Conservation (phyloP, 2,797 vertebrate species). For the Ciconia nigra region DNA sequence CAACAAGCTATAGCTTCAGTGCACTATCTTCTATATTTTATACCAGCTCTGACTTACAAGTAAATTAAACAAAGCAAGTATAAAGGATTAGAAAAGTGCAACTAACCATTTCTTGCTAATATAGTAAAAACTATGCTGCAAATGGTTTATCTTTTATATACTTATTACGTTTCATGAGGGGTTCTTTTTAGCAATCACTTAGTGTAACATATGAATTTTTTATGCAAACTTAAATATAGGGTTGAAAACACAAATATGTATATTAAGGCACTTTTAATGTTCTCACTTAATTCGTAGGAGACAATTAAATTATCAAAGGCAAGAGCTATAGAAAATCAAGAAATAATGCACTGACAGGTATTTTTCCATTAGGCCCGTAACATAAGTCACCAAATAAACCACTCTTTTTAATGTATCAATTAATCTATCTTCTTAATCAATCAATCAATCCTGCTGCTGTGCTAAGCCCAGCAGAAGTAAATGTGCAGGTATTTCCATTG, state of each 20-base stretch:
- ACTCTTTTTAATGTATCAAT: neutral
- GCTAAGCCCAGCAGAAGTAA: neutral
- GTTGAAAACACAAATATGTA: neutral
- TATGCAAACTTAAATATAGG: neutral
- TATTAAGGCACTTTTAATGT: neutral
- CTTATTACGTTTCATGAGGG: neutral
- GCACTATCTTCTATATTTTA: slow-evolving; percentile 58
- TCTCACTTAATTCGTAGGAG: neutral
- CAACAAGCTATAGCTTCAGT: slow-evolving; percentile 41
- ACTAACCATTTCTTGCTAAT: slow-evolving; percentile 48
- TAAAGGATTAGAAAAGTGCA: slow-evolving; percentile 54
- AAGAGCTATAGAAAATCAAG: neutral
- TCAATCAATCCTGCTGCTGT: neutral
- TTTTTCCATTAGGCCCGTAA: neutral
- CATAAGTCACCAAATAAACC: neutral
- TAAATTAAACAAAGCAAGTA: slow-evolving; percentile 59
- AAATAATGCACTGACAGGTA: neutral
- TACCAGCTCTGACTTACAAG: slow-evolving; percentile 52
- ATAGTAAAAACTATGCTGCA: slow-evolving; percentile 34
- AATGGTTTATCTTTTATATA: slow-evolving; percentile 36
- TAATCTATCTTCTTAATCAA: neutral
- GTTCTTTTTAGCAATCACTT: neutral
- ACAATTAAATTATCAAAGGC: neutral
- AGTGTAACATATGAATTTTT: neutral
- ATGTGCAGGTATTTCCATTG: neutral